Base-by-base conservation (phyloP, 2,888 invertebrate genomes). In the Zaprionus obscuricornis region DNA sequence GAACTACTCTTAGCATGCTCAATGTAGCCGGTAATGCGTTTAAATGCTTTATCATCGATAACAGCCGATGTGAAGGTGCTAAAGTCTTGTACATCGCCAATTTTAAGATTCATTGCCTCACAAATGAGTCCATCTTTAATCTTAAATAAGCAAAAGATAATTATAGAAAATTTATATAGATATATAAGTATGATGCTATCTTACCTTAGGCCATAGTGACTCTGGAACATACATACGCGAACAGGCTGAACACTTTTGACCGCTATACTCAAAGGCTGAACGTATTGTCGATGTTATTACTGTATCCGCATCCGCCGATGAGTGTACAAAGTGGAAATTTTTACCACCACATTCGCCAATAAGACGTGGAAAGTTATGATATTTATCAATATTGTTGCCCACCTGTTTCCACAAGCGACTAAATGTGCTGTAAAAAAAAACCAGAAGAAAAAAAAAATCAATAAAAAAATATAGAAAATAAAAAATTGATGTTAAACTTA, bases 321-420 rank as follows among this genome's bases (percentile, higher is more conserved):
- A 94, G 91, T 99, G 99, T 18, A 99, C 92, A 85, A 99, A 98
- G 90, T 99, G 99, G 90, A 96, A 99, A 91, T 99, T 99, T 91
- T 99, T 99, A 18, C 99, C 99, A 46, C 99, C 99, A 90, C 98
- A 99, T 91, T 99, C 99, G 59, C 96, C 95, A 82, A 98, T 95
- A 49, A 99, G 91, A 70, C 98, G 93, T 0, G 99, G 99, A 90
- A 97, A 99, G 88, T 96, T 97, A 33, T 91, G 92, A 89, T 98
- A 99, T 1, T 90, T 93, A 74, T 93, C 92, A 33, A 99, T 92
- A 88, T 98, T 98, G 66, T 95, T 91, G 11, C 96, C 98, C 20
- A 98, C 97, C 89, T 96, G 95, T 76, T 94, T 94, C 98, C 98
- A 99, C 36, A 99, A 90, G 77, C 95, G 94, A 87, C 96, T 95